Conservation (phyloP, 2,888 invertebrate genomes). For the Chesias legatella region DNA sequence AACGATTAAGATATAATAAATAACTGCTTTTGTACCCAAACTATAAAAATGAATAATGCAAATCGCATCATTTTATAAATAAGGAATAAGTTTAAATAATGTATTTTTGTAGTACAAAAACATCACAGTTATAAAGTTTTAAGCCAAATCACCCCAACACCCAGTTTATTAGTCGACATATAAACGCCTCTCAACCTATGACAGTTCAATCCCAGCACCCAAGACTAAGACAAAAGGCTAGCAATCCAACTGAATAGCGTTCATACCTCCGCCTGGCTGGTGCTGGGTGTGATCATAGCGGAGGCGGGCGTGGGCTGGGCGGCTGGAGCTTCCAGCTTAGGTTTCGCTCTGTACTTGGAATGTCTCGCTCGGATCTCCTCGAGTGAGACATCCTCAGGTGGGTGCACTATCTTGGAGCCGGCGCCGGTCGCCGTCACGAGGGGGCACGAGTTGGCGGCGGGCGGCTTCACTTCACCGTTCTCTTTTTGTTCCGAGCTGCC, state of each 20-base stretch:
- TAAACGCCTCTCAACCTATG: no score
- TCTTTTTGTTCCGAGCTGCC: slow-evolving; percentile 59
- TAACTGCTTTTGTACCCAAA: no score
- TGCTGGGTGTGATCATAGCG: slow-evolving; percentile 52
- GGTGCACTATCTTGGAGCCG: slow-evolving; percentile 94
- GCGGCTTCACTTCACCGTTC: slow-evolving; percentile 67
- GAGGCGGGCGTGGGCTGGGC: slow-evolving; percentile 35
- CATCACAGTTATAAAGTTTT: no score
- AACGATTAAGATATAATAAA: no score
- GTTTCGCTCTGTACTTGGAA: slow-evolving; percentile 82
- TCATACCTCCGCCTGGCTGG: slow-evolving; percentile 70
- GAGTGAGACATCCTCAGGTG: slow-evolving; percentile 94
- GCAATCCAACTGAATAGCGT: slow-evolving; percentile 16
- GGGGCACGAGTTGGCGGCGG: slow-evolving; percentile 61
- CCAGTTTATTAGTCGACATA: no score
- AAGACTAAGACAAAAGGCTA: background rate
- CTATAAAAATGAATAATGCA: no score
- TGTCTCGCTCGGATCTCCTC: slow-evolving; percentile 89
- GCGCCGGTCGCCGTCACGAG: slow-evolving; percentile 90
- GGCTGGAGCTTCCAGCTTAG: slow-evolving; percentile 50
- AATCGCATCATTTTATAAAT: no score
- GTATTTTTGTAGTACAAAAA: no score
- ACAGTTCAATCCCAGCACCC: background rate
- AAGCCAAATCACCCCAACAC: no score
- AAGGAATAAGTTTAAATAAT: no score